Conservation (phyloP, 2,113 vertebrate species). For the Phoxinus phoxinus region DNA sequence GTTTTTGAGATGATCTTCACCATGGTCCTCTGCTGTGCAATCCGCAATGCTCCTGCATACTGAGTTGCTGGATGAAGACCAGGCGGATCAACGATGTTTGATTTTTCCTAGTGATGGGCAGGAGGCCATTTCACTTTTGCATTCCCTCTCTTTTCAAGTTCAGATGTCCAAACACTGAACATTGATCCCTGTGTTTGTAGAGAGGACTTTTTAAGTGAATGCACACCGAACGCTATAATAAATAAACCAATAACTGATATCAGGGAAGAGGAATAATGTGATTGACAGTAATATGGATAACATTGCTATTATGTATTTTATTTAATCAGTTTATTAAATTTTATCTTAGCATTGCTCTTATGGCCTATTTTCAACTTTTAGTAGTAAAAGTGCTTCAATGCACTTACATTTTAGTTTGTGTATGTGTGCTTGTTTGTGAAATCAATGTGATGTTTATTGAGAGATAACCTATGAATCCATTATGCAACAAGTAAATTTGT, state of each 20-base stretch:
- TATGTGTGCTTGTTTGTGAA: neutral
- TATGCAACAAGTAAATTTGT: neutral
- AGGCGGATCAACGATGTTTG: neutral
- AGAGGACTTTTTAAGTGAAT: neutral
- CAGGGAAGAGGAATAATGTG: constrained; percentile 14
- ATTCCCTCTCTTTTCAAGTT: constrained; percentile 1
- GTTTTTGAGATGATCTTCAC: constrained; percentile 58
- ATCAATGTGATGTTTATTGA: neutral
- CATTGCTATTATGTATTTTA: constrained; percentile 2
- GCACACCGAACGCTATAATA: constrained; percentile 15
- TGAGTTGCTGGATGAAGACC: constrained; percentile 10
- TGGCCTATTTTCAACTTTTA: neutral
- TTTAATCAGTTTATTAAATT: neutral
- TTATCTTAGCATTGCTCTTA: neutral
- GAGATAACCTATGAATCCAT: neutral
- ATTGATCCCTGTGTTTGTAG: constrained; percentile 8
- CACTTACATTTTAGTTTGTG: neutral
- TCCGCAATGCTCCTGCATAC: constrained; percentile 51
- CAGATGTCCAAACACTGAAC: constrained; percentile 4
- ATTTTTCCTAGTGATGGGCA: constrained; percentile 1
- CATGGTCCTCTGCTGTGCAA: constrained; percentile 54
- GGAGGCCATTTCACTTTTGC: neutral
- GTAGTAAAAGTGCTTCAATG: neutral
- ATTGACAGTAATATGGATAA: constrained; percentile 4
- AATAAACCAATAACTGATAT: constrained; percentile 2